phyloP scores from a whole-genome alignment of 2,797 vertebrate genomes.

The Rachycentron canadum region DNA sequence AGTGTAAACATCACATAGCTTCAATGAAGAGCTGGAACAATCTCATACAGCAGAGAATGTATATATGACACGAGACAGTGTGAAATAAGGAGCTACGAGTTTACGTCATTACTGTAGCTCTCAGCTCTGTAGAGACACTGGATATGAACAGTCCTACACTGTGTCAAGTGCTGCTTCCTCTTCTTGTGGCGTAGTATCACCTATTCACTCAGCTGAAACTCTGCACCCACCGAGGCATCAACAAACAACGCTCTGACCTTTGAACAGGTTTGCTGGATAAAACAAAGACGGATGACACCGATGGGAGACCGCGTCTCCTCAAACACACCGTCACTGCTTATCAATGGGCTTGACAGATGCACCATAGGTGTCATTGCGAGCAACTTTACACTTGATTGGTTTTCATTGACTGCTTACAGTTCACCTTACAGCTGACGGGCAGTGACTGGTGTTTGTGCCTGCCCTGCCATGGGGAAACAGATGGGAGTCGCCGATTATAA shows the following conservation, averaged over 20 bases:
- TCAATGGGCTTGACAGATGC: conserved; percentile 45
- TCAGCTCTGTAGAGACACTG: neutral
- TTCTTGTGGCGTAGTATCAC: conserved; percentile 11
- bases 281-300: conserved; percentile 43
- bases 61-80: neutral
- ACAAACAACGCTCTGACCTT: conserved; percentile 70
- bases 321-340: conserved; percentile 41
- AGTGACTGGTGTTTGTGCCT: neutral
- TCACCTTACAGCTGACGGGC: neutral
- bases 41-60: neutral
- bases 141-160: neutral
- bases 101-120: neutral
- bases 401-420: conserved; percentile 12
- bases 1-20: neutral
- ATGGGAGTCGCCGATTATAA: conserved; percentile 11
- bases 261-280: conserved; percentile 46
- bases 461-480: neutral
- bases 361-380: conserved; percentile 29
- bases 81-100: neutral
- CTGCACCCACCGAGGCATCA: conserved; percentile 48
- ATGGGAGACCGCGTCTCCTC: conserved; percentile 41
- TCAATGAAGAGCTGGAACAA: neutral
- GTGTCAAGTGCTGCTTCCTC: neutral
- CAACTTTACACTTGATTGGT: conserved; percentile 16
- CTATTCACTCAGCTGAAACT: conserved; percentile 19